Evolutionary conservation across 2,888 invertebrate genomes (phyloP), one percentile per base, ranked within the genome.

Genomic region (Trichogramma evanescens): DNA sequence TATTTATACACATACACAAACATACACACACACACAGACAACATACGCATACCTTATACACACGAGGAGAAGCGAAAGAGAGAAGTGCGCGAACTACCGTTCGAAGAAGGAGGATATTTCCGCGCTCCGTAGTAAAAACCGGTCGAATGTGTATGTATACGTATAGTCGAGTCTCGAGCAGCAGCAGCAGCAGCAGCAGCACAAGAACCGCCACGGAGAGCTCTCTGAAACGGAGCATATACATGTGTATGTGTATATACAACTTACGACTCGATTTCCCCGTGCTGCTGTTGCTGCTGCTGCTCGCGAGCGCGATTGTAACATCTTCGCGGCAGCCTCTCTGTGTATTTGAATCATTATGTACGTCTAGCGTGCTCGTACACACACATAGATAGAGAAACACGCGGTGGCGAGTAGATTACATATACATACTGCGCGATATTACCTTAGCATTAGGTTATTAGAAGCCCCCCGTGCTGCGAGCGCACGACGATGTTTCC

Each of bases 91-190:
- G 65, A 69, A 69, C 67, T 69, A 66, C 64, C 63, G 67, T 66
- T 67, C 63, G 63, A 59, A 50, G 64, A 56, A 56, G 63, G 59
- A 56, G 61, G 61, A 66, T 67, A 66, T 67, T 67, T 69, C 66
- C 66, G 63, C 46, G 66, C 63, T 58, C 42, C 51, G 58, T 51
- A 59, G 50, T 38, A n/a, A 54, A 13, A 61, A 62, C 65, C 66
- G 66, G 64, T 66, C 66, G 62, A 59, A 45, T 45, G 10, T 45
- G 45, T 8, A 8, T 8, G 45, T 8, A n/a, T 45, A 45, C 9
- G 45, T 45, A n/a, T 45, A 45, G 45, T 9, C 45, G 45, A 45
- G 8, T n/a, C 8, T 45, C 8, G 8, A 45, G 45, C n/a, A 8
- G 45, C 8, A 45, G 1, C 45, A 45, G 8, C n/a, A n/a, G n/a